Conservation (phyloP, 30 jellyfish, hydroid and myxozoan genomes). For the Turritopsis dohrnii region DNA sequence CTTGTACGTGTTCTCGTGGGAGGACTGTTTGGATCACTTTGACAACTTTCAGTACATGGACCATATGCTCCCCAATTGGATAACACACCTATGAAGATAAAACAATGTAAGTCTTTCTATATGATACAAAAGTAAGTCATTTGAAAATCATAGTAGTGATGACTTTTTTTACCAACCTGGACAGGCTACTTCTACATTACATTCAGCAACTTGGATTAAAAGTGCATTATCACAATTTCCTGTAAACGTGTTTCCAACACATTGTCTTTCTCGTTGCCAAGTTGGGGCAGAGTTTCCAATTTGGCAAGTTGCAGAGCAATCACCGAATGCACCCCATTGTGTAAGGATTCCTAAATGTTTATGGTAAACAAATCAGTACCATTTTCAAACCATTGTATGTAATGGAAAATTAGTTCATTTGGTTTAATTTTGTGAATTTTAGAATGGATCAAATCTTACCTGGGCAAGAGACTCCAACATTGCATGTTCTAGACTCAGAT, state of each 20-base stretch:
- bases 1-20: constrained; percentile 13
- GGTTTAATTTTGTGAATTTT: too few relatives aligned
- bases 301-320: constrained; percentile 12
- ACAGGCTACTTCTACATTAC: constrained; percentile 18
- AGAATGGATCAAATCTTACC: not conserved
- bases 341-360: not conserved
- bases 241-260: not conserved
- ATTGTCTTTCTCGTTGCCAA: not conserved
- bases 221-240: constrained; percentile 9
- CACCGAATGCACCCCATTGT: not conserved
- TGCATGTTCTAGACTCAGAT: not conserved
- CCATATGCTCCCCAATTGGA: not conserved
- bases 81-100: constrained; percentile 6
- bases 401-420: too few relatives aligned
- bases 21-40: not conserved
- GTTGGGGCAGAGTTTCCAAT: not conserved
- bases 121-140: too few relatives aligned
- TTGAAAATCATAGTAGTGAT: not conserved
- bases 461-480: not conserved
- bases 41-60: constrained; percentile 10
- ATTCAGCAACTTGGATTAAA: not conserved
- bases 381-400: too few relatives aligned
- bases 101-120: too few relatives aligned
- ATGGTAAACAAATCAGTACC: not conserved
- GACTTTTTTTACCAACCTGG: not conserved